Evolutionary conservation across 2,797 vertebrate species (phyloP).

Genomic region (Okamejei kenojei): DNA sequence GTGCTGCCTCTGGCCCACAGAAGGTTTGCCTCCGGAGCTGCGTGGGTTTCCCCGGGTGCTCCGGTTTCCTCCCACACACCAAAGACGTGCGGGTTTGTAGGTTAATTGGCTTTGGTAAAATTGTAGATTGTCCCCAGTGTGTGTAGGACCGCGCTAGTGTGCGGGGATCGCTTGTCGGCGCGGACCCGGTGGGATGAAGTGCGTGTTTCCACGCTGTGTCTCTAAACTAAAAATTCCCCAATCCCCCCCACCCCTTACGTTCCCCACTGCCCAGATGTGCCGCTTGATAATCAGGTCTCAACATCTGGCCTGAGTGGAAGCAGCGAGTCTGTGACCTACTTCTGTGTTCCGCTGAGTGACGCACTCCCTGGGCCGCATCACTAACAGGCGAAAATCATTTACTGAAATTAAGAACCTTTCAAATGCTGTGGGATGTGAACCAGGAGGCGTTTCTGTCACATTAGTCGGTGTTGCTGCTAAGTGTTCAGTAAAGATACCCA

Average conservation of each 20-base stretch:
- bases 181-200: no score
- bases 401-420: not conserved
- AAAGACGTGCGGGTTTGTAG: no score
- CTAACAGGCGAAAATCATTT: not conserved
- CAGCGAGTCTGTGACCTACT: not conserved
- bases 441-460: not conserved
- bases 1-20: no score
- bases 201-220: no score
- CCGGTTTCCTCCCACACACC: no score
- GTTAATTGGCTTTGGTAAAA: no score
- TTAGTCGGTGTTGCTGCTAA: not conserved
- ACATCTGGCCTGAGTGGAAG: not conserved
- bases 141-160: no score
- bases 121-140: no score
- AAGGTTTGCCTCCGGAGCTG: no score
- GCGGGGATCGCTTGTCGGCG: no score
- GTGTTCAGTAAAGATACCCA: not conserved
- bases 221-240: no score
- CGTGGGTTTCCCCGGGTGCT: no score
- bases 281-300: not conserved
- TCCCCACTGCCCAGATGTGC: not conserved
- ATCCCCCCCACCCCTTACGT: not conserved
- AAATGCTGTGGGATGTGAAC: not conserved
- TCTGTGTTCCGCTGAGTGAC: not conserved
- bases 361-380: not conserved